Conservation (phyloP, 2,888 invertebrate species). For the Malachius bipustulatus region DNA sequence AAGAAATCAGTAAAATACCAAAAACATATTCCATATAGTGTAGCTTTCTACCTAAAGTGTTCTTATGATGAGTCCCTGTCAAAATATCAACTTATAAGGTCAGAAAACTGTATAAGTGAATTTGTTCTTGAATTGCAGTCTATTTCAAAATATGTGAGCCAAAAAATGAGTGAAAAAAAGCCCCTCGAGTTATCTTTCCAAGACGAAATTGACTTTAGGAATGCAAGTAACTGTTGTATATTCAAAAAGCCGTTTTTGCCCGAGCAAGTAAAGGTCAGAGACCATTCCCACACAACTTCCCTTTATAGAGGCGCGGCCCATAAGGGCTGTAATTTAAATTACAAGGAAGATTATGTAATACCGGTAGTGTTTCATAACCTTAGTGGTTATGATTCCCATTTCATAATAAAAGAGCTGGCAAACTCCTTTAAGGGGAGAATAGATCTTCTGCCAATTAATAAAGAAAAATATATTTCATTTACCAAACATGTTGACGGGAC, state of each 20-base stretch:
- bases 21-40: neutral
- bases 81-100: neutral
- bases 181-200: no score
- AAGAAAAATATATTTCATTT: conserved; percentile 8
- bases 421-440: neutral
- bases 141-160: no score
- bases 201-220: conserved; percentile 8
- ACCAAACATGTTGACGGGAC: neutral
- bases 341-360: neutral
- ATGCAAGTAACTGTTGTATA: conserved; percentile 10
- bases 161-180: no score
- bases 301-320: neutral
- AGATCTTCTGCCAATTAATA: conserved; percentile 9
- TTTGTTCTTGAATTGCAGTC: no score
- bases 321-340: conserved; percentile 1
- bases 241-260: conserved; percentile 9
- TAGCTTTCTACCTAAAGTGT: neutral
- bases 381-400: conserved; percentile 4
- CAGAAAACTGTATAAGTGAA: no score
- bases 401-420: conserved; percentile 6
- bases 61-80: neutral
- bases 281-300: neutral
- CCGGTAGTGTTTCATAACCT: neutral
- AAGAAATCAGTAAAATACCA: neutral
- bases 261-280: neutral